phyloP scores from a whole-genome alignment of 2,888 invertebrate species.

The Netelia fuscicornis region DNA sequence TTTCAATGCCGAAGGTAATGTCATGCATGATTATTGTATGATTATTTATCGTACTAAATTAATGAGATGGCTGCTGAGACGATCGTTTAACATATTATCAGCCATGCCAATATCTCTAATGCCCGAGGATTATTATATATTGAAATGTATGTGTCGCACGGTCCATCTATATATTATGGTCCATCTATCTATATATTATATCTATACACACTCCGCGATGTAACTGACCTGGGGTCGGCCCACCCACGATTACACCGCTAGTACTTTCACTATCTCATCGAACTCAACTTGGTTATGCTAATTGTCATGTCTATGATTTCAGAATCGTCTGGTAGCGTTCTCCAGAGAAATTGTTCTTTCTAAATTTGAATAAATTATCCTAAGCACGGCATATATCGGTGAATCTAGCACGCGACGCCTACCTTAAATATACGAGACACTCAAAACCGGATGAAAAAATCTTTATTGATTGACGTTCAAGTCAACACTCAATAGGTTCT shows the following conservation, averaged over 20 bases:
- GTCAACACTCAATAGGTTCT: background rate
- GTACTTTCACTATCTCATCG: constrained; percentile 65
- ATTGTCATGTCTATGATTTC: constrained; percentile 21
- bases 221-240: constrained; percentile 58
- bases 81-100: background rate
- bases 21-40: constrained; percentile 13
- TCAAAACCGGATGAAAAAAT: constrained; percentile 10
- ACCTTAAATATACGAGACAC: background rate
- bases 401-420: background rate
- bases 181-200: too few relatives aligned
- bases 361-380: constrained; percentile 47
- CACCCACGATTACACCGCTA: constrained; percentile 53
- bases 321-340: constrained; percentile 26
- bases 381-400: background rate
- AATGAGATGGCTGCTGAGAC: background rate
- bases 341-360: constrained; percentile 1
- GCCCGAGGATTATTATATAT: constrained; percentile 13
- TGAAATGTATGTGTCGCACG: background rate
- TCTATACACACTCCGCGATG: background rate
- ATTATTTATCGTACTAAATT: background rate
- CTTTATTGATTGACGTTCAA: constrained; percentile 5
- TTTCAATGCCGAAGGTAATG: constrained; percentile 12
- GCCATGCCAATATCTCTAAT: background rate
- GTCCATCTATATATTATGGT: background rate
- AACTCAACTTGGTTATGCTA: constrained; percentile 57